Evolutionary conservation across 2,113 vertebrate species (phyloP).

Genomic region (Macrotis lagotis): DNA sequence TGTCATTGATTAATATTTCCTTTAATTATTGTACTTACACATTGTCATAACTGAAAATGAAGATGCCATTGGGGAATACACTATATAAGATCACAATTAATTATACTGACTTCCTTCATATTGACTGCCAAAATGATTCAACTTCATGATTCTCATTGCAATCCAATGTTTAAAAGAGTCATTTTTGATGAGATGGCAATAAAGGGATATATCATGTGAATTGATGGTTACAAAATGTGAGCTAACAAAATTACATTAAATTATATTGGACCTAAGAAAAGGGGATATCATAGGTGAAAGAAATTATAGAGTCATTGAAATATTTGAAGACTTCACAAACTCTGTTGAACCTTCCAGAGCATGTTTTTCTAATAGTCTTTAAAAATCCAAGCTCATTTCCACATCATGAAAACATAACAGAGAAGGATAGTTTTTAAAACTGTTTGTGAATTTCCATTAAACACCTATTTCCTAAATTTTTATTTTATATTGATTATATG

Average conservation of each 20-base stretch:
- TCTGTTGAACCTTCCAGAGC: too few relatives aligned
- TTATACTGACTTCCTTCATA: conserved; percentile 18
- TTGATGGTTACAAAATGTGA: too few relatives aligned
- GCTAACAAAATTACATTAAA: not conserved
- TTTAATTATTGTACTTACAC: conserved; percentile 13
- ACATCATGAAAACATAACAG: too few relatives aligned
- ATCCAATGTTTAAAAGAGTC: conserved; percentile 13
- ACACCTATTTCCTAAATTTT: too few relatives aligned
- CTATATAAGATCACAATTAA: conserved; percentile 27
- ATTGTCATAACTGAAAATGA: conserved; percentile 38
- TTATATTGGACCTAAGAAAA: conserved; percentile 30
- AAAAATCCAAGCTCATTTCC: too few relatives aligned
- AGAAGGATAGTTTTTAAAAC: too few relatives aligned
- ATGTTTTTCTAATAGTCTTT: too few relatives aligned
- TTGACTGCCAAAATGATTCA: conserved; percentile 53
- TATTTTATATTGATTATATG: not conserved
- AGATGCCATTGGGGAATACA: conserved; percentile 19
- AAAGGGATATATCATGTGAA: too few relatives aligned
- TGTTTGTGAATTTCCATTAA: too few relatives aligned
- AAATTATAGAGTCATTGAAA: not conserved
- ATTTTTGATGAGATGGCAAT: too few relatives aligned
- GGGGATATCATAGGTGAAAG: not conserved
- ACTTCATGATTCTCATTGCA: conserved; percentile 13
- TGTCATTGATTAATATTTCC: not conserved
- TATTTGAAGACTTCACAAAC: too few relatives aligned